Base-by-base conservation (phyloP, 2,797 vertebrate species). In the Lepilemur septentrionalis region DNA sequence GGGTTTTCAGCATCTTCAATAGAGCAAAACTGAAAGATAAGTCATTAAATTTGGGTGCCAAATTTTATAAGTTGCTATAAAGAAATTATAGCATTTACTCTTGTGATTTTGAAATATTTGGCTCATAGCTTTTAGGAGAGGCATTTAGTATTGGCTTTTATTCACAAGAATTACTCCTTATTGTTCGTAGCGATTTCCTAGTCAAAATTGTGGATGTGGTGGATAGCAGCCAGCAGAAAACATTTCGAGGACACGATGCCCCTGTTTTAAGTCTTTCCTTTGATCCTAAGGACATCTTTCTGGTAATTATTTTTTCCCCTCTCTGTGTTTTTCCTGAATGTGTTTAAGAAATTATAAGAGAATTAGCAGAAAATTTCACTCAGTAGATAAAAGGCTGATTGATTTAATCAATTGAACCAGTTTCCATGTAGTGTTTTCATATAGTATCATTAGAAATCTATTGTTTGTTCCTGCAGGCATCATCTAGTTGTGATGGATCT, bases 171-270 rank as follows among this genome's bases (percentile, higher is more conserved):
- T 70, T 84, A 23, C 48, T 95, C 61, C 94, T 92, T 90, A 9
- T 91, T 95, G 41, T 95, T 91, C 91, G 18, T 97, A 99, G 99
- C 97, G 99, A 99, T 98, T 99, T 99, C 96, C 97, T 99, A 98
- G 98, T 99, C 94, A 99, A 99, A 98, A 98, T 99, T 95, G 99
- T 99, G 95, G 99, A 99, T 91, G 99, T 99, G 96, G 57, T 98
- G 4, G 99, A 99, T 97, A 99, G 99, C 98, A 99, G 99, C 98
- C 99, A 99, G 88, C 99, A 99, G 98, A 99, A 99, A 97, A 99
- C 99, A 0, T 99, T 99, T 43, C 98, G 99, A 88, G 99, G 99
- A 57, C 99, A 99, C 0, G 99, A 99, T 2, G 99, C 99, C 0
- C 99, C 99, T 9, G 98, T 99, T 82, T 98, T 99, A 97, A 99